Conservation (phyloP, 2,888 invertebrate species). For the Therioaphis trifolii region DNA sequence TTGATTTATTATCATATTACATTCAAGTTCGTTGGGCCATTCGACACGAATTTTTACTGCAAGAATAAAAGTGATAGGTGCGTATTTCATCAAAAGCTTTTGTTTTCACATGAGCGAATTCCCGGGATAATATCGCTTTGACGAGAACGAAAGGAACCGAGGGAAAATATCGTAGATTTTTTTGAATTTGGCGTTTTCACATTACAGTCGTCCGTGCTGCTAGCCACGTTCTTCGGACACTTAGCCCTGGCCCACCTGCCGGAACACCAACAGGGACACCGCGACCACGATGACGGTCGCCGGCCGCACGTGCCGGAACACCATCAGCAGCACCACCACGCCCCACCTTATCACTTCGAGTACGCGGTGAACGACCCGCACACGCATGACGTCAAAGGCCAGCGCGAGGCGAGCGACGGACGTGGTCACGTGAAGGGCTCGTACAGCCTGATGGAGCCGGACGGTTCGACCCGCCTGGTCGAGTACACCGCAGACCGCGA, state of each 20-base stretch:
- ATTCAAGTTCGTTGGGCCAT: no score
- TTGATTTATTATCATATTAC: no score
- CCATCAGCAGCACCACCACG: not conserved
- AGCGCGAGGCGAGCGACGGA: conserved; percentile 51
- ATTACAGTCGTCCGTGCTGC: conserved; percentile 62
- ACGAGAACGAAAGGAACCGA: no score
- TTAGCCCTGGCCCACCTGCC: not conserved
- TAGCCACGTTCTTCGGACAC: conserved; percentile 66
- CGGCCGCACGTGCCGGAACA: not conserved
- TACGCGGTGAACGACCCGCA: conserved; percentile 55
- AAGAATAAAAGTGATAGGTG: no score
- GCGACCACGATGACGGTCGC: no score
- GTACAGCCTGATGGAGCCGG: conserved; percentile 48
- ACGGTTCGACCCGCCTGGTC: conserved; percentile 51
- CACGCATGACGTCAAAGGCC: conserved; percentile 56
- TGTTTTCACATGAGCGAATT: no score
- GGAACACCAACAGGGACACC: no score
- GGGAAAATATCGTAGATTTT: no score
- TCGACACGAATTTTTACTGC: no score
- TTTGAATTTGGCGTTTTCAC: no score
- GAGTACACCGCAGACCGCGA: conserved; percentile 60
- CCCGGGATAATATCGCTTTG: no score
- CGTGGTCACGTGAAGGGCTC: conserved; percentile 63
- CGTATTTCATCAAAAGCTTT: no score
- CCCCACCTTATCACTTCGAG: conserved; percentile 55